phyloP scores from a whole-genome alignment of 2,797 vertebrate species.

The Cetoscarus ocellatus region DNA sequence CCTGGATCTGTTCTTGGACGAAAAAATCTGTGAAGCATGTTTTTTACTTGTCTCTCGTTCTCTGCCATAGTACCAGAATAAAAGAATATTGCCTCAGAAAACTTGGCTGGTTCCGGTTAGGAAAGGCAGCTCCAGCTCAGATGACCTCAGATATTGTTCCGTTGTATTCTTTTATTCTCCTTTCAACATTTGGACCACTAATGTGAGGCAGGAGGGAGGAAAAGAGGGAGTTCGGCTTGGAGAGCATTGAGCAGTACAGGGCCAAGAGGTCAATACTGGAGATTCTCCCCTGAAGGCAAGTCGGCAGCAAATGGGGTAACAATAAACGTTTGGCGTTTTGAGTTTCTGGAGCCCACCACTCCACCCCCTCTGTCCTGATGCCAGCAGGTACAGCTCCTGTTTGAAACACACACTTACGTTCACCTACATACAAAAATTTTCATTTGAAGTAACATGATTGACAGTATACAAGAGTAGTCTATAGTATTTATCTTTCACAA shows the following conservation, averaged over 20 bases:
- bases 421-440: neutral
- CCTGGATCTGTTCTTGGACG: conserved; percentile 58
- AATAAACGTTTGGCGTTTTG: conserved; percentile 70
- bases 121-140: conserved; percentile 50
- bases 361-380: conserved; percentile 13
- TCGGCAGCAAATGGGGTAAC: conserved; percentile 60
- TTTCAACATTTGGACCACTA: conserved; percentile 60
- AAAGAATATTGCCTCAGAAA: conserved; percentile 68
- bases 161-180: conserved; percentile 63
- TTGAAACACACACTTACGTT: conserved; percentile 9
- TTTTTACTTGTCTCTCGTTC: conserved; percentile 67
- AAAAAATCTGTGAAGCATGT: conserved; percentile 66
- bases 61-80: conserved; percentile 64
- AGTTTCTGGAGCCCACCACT: conserved; percentile 51
- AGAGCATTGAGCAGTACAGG: conserved; percentile 10
- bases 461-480: too few relatives aligned
- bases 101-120: conserved; percentile 39
- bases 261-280: conserved; percentile 58
- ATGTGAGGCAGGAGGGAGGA: conserved; percentile 25
- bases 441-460: neutral
- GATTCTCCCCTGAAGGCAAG: conserved; percentile 71
- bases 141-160: conserved; percentile 73
- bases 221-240: conserved; percentile 3
- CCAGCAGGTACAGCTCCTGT: neutral
- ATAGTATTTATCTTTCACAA: too few relatives aligned